Evolutionary conservation across 2,888 invertebrate genomes (phyloP).

Genomic region (Lycaena phlaeas): DNA sequence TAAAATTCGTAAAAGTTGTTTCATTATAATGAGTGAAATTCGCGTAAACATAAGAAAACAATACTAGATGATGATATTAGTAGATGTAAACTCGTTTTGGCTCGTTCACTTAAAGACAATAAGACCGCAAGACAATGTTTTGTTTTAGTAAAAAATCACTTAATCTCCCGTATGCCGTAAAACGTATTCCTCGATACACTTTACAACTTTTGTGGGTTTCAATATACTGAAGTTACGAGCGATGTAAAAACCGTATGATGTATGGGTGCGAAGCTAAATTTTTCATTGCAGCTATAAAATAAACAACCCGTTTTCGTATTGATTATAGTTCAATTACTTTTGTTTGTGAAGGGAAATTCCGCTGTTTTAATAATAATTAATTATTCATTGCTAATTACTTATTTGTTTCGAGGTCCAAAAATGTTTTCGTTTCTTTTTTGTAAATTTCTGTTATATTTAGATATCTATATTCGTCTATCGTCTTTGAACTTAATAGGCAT

Average conservation of each 20-base stretch:
- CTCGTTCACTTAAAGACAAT: no score
- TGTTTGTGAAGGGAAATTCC: background rate
- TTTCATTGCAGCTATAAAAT: slow-evolving; percentile 1
- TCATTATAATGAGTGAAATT: no score
- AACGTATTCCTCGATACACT: background rate
- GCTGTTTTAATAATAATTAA: background rate
- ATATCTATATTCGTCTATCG: no score
- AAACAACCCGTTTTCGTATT: background rate
- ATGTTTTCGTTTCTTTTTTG: no score
- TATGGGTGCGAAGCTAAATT: background rate
- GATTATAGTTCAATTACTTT: background rate
- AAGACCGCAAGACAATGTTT: background rate
- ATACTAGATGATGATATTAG: no score
- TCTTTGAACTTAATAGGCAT: no score
- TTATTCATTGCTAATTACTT: background rate
- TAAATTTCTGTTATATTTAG: no score
- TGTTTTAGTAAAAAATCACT: background rate
- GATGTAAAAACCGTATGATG: slow-evolving; percentile 1
- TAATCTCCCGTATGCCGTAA: background rate
- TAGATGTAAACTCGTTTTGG: no score
- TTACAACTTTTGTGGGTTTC: background rate
- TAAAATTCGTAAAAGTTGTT: no score
- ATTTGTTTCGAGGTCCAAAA: no score
- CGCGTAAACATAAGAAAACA: no score
- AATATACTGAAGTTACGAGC: background rate